phyloP scores from a whole-genome alignment of 2,113 vertebrate species.

The Ellobius talpinus region DNA sequence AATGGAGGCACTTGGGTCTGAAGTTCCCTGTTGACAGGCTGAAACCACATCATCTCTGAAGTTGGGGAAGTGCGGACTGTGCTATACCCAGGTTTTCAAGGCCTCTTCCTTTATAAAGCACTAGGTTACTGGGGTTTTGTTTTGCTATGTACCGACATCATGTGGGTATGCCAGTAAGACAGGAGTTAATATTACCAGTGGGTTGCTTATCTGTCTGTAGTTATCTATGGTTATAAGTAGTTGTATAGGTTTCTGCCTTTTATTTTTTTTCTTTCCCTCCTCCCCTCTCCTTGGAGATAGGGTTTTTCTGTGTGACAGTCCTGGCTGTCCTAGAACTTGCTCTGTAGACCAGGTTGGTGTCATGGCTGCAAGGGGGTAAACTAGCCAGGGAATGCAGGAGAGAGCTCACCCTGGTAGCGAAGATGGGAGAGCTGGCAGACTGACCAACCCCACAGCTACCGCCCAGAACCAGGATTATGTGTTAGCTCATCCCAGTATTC shows the following conservation, averaged over 20 bases:
- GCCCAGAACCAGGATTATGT: not conserved
- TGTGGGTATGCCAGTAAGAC: not conserved
- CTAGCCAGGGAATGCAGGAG: not conserved
- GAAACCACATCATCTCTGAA: not conserved
- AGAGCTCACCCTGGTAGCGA: not conserved
- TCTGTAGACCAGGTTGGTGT: not conserved
- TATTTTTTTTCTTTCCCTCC: too few relatives aligned
- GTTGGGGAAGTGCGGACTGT: not conserved
- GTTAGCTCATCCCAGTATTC: not conserved
- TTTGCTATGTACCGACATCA: not conserved
- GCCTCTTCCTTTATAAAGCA: not conserved
- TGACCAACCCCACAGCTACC: not conserved
- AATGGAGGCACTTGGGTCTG: not conserved
- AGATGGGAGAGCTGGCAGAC: not conserved
- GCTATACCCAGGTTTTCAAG: not conserved
- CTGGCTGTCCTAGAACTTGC: not conserved
- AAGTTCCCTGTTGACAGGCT: not conserved
- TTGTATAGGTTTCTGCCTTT: not conserved
- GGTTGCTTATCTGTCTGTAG: not conserved
- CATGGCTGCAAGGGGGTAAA: too few relatives aligned
- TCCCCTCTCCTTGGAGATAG: not conserved
- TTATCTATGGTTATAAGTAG: conserved; percentile 21
- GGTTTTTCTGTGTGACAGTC: not conserved
- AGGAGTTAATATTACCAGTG: not conserved
- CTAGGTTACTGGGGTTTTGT: not conserved